Conservation (phyloP, 1,140 invertebrate genomes). For the Bacillus rossius region DNA sequence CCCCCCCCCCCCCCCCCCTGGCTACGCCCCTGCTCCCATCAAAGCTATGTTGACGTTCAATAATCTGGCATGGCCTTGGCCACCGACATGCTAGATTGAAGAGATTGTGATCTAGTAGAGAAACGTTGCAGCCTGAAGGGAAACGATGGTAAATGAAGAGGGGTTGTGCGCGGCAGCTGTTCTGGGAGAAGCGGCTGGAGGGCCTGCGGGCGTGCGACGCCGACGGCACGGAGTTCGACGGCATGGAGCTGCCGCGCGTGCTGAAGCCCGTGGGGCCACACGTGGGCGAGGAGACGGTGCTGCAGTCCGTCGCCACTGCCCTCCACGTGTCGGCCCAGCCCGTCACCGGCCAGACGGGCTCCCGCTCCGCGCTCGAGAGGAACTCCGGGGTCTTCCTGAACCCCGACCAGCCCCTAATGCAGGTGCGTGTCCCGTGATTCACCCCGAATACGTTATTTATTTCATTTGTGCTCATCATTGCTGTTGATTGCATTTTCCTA, state of each 20-base stretch:
- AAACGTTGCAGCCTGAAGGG: no score
- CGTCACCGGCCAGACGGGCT: slow-evolving; percentile 85
- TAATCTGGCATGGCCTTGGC: no score
- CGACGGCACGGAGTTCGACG: slow-evolving; percentile 72
- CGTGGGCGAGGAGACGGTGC: slow-evolving; percentile 81
- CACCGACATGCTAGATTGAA: no score
- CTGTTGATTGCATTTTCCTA: not conserved
- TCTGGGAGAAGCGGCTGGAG: slow-evolving; percentile 97
- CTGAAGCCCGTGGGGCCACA: slow-evolving; percentile 90
- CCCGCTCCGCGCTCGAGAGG: slow-evolving; percentile 78
- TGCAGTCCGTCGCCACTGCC: slow-evolving; percentile 86
- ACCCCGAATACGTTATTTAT: not conserved
- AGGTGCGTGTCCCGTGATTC: slow-evolving; percentile 52
- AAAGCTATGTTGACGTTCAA: no score
- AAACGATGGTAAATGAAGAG: no score
- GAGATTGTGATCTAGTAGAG: no score
- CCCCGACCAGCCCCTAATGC: slow-evolving; percentile 93
- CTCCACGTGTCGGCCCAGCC: slow-evolving; percentile 74
- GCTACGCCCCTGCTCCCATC: no score
- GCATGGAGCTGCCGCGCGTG: slow-evolving; percentile 78
- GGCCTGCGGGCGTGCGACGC: slow-evolving; percentile 83
- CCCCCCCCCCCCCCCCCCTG: no score
- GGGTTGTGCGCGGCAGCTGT: slow-evolving; percentile 52
- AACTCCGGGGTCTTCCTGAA: slow-evolving; percentile 95
- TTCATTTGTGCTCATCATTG: not conserved